phyloP scores from a whole-genome alignment of 2,113 vertebrate genomes.

The Tyto alba region DNA sequence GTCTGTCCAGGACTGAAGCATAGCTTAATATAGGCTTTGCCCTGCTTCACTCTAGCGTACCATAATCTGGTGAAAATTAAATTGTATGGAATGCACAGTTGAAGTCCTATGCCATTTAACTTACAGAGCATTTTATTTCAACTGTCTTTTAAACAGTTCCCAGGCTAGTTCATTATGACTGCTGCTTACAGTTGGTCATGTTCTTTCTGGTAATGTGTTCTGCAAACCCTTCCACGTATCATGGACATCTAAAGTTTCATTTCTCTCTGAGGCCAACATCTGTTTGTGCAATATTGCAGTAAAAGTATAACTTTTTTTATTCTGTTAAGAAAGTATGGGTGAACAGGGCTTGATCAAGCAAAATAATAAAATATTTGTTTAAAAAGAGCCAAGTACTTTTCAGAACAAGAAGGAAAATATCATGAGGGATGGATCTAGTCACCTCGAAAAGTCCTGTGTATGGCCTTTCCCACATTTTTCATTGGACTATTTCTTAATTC shows the following conservation, averaged over 20 bases:
- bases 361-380: neutral
- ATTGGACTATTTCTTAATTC: neutral
- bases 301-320: neutral
- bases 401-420: neutral
- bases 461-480: neutral
- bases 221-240: neutral
- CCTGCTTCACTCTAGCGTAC: neutral
- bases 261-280: conserved; percentile 41
- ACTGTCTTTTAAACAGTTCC: conserved; percentile 53
- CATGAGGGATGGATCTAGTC: neutral
- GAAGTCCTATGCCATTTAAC: conserved; percentile 25
- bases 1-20: neutral
- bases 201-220: conserved; percentile 45
- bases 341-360: neutral
- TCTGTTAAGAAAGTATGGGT: neutral
- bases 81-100: neutral
- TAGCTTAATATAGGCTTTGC: neutral
- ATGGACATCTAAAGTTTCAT: conserved; percentile 52
- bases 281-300: conserved; percentile 29
- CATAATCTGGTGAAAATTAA: conserved; percentile 21
- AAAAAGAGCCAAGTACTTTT: neutral
- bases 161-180: conserved; percentile 46
- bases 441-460: neutral
- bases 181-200: conserved; percentile 1
- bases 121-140: conserved; percentile 45